A percentile compares a stretch with the other conserved stretches of the same genome.
phyloP scores from a whole-genome alignment of 35 echinoderm and acorn worm genomes.

The Apostichopus californicus region DNA sequence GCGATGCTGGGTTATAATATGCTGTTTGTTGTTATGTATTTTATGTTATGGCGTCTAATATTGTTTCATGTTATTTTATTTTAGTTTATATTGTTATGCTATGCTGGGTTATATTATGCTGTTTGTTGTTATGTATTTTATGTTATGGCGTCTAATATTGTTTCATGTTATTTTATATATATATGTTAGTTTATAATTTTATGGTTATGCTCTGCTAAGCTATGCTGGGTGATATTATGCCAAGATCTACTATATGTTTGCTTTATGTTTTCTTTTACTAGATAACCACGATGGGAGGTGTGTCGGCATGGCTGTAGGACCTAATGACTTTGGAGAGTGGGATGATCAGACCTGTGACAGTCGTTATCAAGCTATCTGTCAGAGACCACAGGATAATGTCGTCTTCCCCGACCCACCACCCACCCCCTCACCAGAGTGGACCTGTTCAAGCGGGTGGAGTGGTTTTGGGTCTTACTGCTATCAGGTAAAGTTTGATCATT shows the following conservation, averaged over 20 bases:
- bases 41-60: neutral
- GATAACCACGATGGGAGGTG: constrained; percentile 52
- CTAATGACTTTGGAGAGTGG: constrained; percentile 39
- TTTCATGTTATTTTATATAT: too few relatives aligned
- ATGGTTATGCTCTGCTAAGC: too few relatives aligned
- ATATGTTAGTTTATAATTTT: too few relatives aligned
- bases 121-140: neutral
- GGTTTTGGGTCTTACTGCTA: constrained; percentile 66
- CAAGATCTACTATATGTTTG: too few relatives aligned
- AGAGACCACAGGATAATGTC: constrained; percentile 29
- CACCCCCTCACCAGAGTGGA: constrained; percentile 47
- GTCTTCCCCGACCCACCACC: neutral
- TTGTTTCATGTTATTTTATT: too few relatives aligned
- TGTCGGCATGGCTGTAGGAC: constrained; percentile 47
- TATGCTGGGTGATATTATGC: too few relatives aligned
- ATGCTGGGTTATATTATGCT: too few relatives aligned
- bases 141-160: neutral
- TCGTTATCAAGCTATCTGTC: constrained; percentile 59
- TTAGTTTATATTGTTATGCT: too few relatives aligned
- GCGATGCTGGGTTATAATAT: too few relatives aligned
- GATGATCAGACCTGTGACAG: constrained; percentile 65
- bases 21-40: neutral
- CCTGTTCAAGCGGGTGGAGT: constrained; percentile 59
- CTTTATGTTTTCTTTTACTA: neutral
- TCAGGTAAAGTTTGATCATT: constrained; percentile 25